Evolutionary conservation across 2,888 invertebrate genomes (phyloP).

Genomic region (Tachina lurida): DNA sequence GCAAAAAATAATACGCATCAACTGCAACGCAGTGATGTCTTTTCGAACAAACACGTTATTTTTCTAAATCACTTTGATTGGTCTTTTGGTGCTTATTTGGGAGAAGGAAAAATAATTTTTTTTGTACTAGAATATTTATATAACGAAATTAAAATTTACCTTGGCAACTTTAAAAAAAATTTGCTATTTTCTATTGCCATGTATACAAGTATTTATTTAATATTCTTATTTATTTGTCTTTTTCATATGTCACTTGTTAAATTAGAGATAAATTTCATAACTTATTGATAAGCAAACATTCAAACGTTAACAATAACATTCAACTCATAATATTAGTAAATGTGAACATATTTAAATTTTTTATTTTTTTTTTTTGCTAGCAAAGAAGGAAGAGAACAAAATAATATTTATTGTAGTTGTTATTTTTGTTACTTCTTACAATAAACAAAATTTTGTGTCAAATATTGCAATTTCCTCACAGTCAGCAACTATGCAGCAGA

Average conservation of each 20-base stretch:
- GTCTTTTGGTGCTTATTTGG: not conserved
- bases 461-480: not conserved
- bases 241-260: conserved; percentile 7
- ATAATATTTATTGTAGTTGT: not conserved
- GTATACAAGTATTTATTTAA: not conserved
- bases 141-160: no score
- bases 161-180: no score
- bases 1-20: no score
- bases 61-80: not conserved
- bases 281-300: conserved; percentile 41
- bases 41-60: not conserved
- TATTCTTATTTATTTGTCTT: not conserved
- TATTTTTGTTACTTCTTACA: not conserved
- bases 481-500: not conserved
- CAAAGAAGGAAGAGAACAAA: not conserved
- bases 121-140: no score
- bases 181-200: not conserved
- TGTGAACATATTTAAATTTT: no score
- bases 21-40: no score
- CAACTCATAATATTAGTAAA: not conserved
- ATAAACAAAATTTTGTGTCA: conserved; percentile 6
- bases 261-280: conserved; percentile 45
- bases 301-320: conserved; percentile 28
- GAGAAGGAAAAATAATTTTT: no score
- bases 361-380: not conserved